Evolutionary conservation across 1,140 invertebrate genomes (phyloP).

Genomic region (Leptonema lineaticorne): DNA sequence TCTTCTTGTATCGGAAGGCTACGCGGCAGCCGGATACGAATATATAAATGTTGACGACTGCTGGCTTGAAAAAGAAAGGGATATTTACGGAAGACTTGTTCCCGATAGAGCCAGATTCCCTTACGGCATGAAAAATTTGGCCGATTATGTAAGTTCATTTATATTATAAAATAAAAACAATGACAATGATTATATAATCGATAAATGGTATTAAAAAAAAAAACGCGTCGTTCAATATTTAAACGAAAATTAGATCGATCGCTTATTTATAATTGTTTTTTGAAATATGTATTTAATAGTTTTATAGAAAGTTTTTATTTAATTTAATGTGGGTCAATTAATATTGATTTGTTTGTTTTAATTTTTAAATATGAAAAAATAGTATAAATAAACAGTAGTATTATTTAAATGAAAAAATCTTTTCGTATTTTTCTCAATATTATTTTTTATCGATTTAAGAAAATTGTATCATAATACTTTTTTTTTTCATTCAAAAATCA

Average conservation of each 20-base stretch:
- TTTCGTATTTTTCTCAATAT: too few relatives aligned
- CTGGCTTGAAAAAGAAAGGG: slow-evolving; percentile 84
- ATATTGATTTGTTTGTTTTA: too few relatives aligned
- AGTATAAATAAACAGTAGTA: too few relatives aligned
- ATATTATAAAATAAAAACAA: neutral
- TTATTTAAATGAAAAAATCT: too few relatives aligned
- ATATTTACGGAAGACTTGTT: slow-evolving; percentile 73
- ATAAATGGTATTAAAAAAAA: neutral
- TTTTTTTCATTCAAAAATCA: too few relatives aligned
- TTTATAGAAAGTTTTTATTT: too few relatives aligned
- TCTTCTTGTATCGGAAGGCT: slow-evolving; percentile 84
- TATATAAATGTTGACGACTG: slow-evolving; percentile 96
- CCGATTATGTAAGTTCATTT: slow-evolving; percentile 81
- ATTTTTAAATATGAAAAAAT: too few relatives aligned
- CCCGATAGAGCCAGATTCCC: slow-evolving; percentile 87
- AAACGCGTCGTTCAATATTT: neutral
- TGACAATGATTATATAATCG: neutral
- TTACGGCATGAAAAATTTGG: slow-evolving; percentile 84
- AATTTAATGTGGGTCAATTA: too few relatives aligned
- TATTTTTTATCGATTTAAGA: too few relatives aligned
- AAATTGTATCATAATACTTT: too few relatives aligned
- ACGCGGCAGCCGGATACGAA: slow-evolving; percentile 85
- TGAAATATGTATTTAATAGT: too few relatives aligned
- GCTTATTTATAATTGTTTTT: too few relatives aligned
- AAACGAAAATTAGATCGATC: neutral